phyloP scores from a whole-genome alignment of 2,113 vertebrate genomes.

The Rousettus leschenaultii region DNA sequence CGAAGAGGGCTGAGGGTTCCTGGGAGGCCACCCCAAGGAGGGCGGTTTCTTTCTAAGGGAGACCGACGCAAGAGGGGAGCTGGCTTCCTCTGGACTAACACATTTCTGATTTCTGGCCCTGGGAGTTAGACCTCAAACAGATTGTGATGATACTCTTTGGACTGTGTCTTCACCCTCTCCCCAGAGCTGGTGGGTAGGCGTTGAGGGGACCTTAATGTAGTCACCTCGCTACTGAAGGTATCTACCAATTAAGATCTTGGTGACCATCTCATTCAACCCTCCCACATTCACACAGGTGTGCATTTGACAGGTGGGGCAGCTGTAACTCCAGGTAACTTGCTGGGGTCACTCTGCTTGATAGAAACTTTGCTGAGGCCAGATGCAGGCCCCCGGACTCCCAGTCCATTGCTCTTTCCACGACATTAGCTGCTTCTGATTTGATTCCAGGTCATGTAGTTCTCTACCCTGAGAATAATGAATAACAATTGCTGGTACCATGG shows the following conservation, averaged over 20 bases:
- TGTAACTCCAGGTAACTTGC: background rate
- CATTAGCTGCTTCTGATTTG: background rate
- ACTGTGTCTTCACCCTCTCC: background rate
- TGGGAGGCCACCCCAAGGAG: no score
- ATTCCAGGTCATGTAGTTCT: slow-evolving; percentile 59
- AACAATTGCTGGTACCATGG: background rate
- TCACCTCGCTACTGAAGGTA: background rate
- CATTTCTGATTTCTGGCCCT: background rate
- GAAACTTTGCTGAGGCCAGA: background rate
- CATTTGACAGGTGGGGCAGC: background rate
- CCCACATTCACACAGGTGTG: background rate
- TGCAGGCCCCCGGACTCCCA: background rate
- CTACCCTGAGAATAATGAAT: slow-evolving; percentile 11
- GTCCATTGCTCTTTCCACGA: background rate
- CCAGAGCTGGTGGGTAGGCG: background rate
- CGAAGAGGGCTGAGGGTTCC: background rate
- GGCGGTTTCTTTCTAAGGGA: background rate
- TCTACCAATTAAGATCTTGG: background rate
- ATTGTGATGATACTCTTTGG: background rate
- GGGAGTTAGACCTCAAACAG: background rate
- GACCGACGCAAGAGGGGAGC: no score
- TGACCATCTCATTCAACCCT: background rate
- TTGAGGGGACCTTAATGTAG: background rate
- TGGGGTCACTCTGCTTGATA: background rate
- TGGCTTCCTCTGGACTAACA: background rate